Evolutionary conservation across 2,797 vertebrate genomes (phyloP), one percentile per base, ranked within the genome.

Genomic region (Periparus ater): DNA sequence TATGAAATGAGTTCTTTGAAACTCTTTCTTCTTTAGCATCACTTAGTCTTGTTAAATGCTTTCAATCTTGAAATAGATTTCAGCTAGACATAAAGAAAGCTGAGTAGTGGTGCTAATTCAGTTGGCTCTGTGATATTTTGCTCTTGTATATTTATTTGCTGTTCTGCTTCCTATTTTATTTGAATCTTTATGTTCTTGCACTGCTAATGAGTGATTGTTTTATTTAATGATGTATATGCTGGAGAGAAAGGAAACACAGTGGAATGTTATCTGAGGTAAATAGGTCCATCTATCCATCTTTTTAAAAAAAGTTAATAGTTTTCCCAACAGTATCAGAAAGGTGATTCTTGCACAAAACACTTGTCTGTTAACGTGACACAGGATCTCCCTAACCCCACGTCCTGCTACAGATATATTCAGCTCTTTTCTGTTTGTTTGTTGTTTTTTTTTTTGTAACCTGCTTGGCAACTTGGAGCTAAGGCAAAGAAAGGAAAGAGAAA

Each of bases 11-110:
- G 50, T 84, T 94, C 83, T 95, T 94, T 92, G 89, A 91, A 95
- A 60, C 42, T 73, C 63, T 88, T 82, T 75, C 19, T 45, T 92
- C 34, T 23, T 88, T 88, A 90, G 67, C 71, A 65, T 93, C 71
- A 66, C 34, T 95, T 91, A 91, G 85, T 86, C 82, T 88, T 75
- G 45, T 40, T 79, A 65, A 77, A 65, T 85, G 71, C 54, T 80
- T 96, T 95, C 89, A 80, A 68, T 91, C 95, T 90, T 90, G 77
- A 81, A 95, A 79, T 30, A 50, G 48, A 82, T 84, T 88, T 93
- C 85, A 95, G 27, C 67, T 81, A 76, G 45, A 42, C n/a, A 71
- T 90, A 85, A 91, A 62, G 54, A 51, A 72, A 84, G 45, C 71
- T 80, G 84, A 90, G 62, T 40, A 78, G 50, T 27, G 30, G 55